phyloP scores from a whole-genome alignment of 2,888 invertebrate species.

The Abscondita cerata region DNA sequence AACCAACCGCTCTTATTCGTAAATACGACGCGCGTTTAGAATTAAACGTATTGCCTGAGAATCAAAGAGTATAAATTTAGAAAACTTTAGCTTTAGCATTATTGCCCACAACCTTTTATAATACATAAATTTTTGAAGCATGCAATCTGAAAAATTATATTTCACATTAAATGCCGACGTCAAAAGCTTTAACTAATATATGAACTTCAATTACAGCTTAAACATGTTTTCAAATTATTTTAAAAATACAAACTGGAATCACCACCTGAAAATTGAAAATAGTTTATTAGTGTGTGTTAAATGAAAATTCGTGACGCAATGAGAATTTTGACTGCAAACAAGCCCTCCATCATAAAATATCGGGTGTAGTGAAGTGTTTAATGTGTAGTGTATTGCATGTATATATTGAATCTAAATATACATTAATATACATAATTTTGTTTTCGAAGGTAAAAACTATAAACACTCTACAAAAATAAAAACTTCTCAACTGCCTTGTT shows the following conservation, averaged over 20 bases:
- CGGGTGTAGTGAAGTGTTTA: slow-evolving; percentile 19
- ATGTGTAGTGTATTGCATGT: slow-evolving; percentile 31
- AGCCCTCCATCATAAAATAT: slow-evolving; percentile 42
- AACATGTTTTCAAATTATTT: slow-evolving; percentile 32
- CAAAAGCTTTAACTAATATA: slow-evolving; percentile 38
- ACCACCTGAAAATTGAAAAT: slow-evolving; percentile 46
- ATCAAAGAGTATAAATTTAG: slow-evolving; percentile 29
- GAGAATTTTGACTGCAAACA: slow-evolving; percentile 50
- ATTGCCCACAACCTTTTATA: slow-evolving; percentile 43
- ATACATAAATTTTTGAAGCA: slow-evolving; percentile 31
- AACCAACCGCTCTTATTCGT: too few relatives aligned
- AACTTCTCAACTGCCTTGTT: too few relatives aligned
- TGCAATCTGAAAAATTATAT: slow-evolving; percentile 38
- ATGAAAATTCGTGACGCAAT: slow-evolving; percentile 52
- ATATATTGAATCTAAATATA: slow-evolving; percentile 2
- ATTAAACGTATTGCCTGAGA: slow-evolving; percentile 28
- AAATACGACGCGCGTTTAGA: too few relatives aligned
- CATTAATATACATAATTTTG: background rate
- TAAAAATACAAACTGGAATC: slow-evolving; percentile 35
- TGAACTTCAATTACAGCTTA: slow-evolving; percentile 55
- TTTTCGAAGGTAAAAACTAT: background rate
- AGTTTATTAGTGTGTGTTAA: slow-evolving; percentile 34
- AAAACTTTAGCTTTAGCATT: slow-evolving; percentile 34
- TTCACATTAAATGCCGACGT: slow-evolving; percentile 34
- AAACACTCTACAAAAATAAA: background rate